Conservation (phyloP, 2,888 invertebrate genomes). For the Nomada hirtipes region DNA sequence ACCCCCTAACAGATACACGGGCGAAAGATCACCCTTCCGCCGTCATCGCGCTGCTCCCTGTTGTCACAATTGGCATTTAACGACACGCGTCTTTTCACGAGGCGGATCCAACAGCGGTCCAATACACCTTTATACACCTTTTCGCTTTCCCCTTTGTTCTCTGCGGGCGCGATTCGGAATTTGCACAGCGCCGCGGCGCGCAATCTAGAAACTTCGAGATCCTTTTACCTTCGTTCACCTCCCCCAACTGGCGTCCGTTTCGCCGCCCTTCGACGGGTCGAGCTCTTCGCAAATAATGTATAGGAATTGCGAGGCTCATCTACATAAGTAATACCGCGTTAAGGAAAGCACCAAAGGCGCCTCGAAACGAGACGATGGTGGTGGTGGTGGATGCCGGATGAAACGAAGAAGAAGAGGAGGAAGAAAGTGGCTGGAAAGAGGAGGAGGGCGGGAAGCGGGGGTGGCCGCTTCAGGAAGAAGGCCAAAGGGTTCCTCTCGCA, state of each 20-base stretch:
- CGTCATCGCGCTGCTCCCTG: constrained; percentile 8
- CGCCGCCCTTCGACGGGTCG: constrained; percentile 65
- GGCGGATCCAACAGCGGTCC: constrained; percentile 29
- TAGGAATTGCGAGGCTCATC: constrained; percentile 82
- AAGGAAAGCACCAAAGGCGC: constrained; percentile 81
- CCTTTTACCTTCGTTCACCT: constrained; percentile 72
- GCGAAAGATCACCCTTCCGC: not conserved
- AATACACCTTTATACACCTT: constrained; percentile 32
- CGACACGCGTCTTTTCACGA: constrained; percentile 53
- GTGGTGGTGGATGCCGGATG: constrained; percentile 58
- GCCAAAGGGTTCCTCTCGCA: constrained; percentile 77
- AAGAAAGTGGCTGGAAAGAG: constrained; percentile 40
- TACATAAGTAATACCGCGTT: constrained; percentile 84
- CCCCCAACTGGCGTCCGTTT: constrained; percentile 55
- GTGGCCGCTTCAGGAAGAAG: constrained; percentile 42
- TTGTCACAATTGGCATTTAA: constrained; percentile 36
- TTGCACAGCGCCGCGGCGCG: constrained; percentile 70
- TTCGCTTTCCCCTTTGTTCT: constrained; percentile 54
- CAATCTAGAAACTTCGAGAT: constrained; percentile 81
- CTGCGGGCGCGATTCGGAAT: constrained; percentile 64
- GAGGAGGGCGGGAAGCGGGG: constrained; percentile 40
- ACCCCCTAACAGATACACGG: too few species aligned
- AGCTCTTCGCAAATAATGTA: constrained; percentile 80
- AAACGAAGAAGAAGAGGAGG: constrained; percentile 50
- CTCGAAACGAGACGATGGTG: constrained; percentile 64